These are phyloP conservation scores for Rhagologus leucostigma DNA, from an alignment of 2,113 vertebrate species.

Conservation along the genomic window DNA sequence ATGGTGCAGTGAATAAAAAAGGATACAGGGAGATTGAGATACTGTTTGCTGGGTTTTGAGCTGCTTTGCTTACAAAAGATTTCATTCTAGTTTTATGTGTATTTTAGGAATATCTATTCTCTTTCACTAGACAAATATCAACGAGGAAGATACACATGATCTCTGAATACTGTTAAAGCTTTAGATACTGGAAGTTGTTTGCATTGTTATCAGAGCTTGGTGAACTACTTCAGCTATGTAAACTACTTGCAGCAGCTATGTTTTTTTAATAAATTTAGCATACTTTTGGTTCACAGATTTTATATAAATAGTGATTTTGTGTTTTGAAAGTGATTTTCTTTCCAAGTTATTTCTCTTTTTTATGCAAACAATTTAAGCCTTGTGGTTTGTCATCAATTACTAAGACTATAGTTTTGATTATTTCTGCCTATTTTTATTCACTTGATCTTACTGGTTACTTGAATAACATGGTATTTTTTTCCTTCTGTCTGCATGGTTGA, in stretches of 20 bases:
- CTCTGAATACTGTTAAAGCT: slow-evolving; percentile 14
- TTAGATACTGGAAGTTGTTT: slow-evolving; percentile 37
- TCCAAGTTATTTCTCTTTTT: not conserved
- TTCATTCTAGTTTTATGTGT: slow-evolving; percentile 55
- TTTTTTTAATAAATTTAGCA: not conserved
- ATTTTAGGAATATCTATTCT: slow-evolving; percentile 54
- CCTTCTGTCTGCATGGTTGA: not conserved
- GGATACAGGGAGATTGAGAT: slow-evolving; percentile 38
- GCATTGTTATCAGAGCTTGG: not conserved
- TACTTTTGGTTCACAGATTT: not conserved
- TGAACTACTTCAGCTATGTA: slow-evolving; percentile 9
- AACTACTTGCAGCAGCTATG: not conserved
- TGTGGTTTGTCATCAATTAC: not conserved
- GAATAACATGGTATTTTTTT: not conserved
- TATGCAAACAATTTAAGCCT: not conserved
- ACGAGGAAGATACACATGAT: not conserved
- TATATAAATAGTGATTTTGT: not conserved
- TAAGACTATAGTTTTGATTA: not conserved
- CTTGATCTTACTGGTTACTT: not conserved
- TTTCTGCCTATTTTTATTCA: not conserved
- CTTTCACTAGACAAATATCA: slow-evolving; percentile 52
- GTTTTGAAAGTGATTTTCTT: not conserved
- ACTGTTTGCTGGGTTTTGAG: slow-evolving; percentile 45
- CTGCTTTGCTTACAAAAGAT: slow-evolving; percentile 56
- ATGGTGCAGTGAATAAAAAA: slow-evolving; percentile 47